Evolutionary conservation across 2,888 invertebrate genomes (phyloP), one percentile per base, ranked within the genome.

Genomic region (Hybos culiciformis): DNA sequence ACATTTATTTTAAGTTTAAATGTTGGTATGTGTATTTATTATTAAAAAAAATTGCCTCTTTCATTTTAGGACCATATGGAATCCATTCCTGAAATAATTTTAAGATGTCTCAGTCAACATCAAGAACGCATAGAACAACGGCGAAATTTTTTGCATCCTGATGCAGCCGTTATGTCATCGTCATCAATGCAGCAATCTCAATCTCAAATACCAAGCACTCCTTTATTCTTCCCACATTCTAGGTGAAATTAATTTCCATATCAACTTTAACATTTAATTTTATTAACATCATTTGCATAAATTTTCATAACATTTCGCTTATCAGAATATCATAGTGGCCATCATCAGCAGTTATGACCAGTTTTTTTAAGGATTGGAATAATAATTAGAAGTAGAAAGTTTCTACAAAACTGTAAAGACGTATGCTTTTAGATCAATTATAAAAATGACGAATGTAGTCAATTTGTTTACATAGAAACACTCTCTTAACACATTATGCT

Each of bases 131-230:
- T 83, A 54, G 87, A 87, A 59, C 85, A 86, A 62, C 69, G 84
- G 49, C 76, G 82, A 49, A 86, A 88, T 67, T 88, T 84, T 69
- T 73, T 90, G 50, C 88, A 88, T 67, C 88, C 88, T 37, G 88
- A 88, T 61, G 80, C 86, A 47, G 87, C 88, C 48, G 86, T 83
- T 38, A 70, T 57, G 17, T 72, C 66, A 53, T 71, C 68, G 49
- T 61, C 56, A 48, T 56, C 58, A 51, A 71, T 67, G 42, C 70
- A 71, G 42, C 77, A 67, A 55, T 55, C 62, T 43, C 54, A 51
- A 53, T 70, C 64, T 44, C 69, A 71, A 50, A 62, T 60, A 52
- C 70, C 70, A 47, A 50, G 58, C 24, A 68, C 72, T 46, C 69
- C 71, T 53, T 59, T 60, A 58, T 66, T 72, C 52, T 71, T 75